Evolutionary conservation across 2,113 vertebrate genomes (phyloP).

Genomic region (Tachuris rubrigastra): DNA sequence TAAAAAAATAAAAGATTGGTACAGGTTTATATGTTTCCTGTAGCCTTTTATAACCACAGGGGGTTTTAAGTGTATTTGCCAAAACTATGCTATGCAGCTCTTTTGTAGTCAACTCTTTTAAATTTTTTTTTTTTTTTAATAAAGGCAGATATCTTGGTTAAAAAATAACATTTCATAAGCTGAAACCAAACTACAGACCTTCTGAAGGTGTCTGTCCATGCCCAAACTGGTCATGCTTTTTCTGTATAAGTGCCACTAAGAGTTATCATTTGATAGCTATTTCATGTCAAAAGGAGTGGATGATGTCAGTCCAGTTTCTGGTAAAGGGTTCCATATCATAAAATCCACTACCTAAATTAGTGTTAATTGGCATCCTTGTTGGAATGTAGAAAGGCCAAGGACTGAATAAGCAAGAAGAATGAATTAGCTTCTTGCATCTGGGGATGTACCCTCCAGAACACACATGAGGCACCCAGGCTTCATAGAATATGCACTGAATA

Average conservation of each 20-base stretch:
- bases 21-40: background rate
- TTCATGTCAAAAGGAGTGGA: background rate
- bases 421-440: background rate
- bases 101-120: background rate
- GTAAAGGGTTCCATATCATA: background rate
- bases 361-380: slow-evolving; percentile 11
- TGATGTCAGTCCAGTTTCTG: background rate
- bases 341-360: slow-evolving; percentile 2
- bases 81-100: background rate
- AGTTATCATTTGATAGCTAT: background rate
- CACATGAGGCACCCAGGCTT: background rate
- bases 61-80: background rate
- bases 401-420: background rate
- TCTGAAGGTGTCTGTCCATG: background rate
- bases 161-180: background rate
- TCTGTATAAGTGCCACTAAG: background rate
- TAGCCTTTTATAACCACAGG: background rate
- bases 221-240: background rate
- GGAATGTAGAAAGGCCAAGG: background rate
- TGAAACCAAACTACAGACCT: background rate
- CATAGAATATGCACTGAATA: background rate
- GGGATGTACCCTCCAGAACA: background rate
- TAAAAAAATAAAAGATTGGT: background rate
- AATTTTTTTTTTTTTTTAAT: background rate
- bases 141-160: background rate